Percentiles rank a stretch among this genome's conserved stretches.
phyloP scores from a whole-genome alignment of 2,797 vertebrate genomes.

The Gambelia wislizenii region DNA sequence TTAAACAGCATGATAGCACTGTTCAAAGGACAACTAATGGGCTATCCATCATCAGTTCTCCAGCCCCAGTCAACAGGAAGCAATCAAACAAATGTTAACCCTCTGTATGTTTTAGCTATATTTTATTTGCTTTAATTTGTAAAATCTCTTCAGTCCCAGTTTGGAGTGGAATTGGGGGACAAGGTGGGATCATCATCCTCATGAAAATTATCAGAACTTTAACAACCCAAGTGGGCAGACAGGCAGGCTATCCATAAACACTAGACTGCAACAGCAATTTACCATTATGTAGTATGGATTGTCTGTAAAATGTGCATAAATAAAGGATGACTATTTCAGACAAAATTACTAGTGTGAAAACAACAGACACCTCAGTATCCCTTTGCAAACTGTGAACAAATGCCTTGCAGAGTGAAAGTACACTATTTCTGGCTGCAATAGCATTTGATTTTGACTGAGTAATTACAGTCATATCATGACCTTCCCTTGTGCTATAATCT shows the following conservation, averaged over 20 bases:
- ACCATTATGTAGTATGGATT: not conserved
- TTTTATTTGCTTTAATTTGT: no score
- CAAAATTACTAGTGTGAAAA: constrained; percentile 7
- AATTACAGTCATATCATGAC: constrained; percentile 30
- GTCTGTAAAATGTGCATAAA: not conserved
- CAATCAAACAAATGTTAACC: not conserved
- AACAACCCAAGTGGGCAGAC: no score
- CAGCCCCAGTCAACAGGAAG: not conserved
- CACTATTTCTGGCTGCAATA: not conserved
- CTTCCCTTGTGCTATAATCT: constrained; percentile 31
- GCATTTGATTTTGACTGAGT: constrained; percentile 39
- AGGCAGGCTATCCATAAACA: not conserved
- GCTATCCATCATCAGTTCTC: not conserved
- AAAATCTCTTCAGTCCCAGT: no score
- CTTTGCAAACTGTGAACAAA: not conserved
- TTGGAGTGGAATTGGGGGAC: no score
- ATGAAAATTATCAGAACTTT: no score
- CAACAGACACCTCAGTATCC: not conserved
- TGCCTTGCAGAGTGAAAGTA: not conserved
- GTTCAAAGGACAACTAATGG: not conserved
- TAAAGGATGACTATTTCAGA: not conserved
- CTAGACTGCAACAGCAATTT: not conserved
- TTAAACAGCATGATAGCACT: not conserved
- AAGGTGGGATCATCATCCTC: no score
- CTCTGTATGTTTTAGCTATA: no score